Percentiles rank a stretch among this genome's conserved stretches.
These are phyloP conservation scores for Smittia aterrima DNA, from an alignment of 2,888 invertebrate genomes.

Conservation along the genomic window DNA sequence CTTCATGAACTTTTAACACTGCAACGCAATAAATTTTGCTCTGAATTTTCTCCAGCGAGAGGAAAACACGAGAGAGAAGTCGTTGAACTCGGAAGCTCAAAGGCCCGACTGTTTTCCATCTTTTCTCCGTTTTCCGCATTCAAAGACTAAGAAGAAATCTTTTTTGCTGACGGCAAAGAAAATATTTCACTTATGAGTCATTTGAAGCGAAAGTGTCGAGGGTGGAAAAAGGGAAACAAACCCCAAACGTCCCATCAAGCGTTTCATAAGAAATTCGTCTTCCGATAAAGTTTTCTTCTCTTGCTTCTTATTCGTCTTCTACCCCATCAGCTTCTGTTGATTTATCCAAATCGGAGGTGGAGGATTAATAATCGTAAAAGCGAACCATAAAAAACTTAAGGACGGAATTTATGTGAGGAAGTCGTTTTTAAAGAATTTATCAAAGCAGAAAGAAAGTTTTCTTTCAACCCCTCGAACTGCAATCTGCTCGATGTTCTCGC, in stretches of 20 bases:
- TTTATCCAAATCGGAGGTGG: neutral
- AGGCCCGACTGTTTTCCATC: neutral
- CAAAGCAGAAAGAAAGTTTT: constrained; percentile 9
- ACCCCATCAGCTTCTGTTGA: too few relatives aligned
- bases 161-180: neutral
- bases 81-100: neutral
- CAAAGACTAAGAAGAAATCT: neutral
- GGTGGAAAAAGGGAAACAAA: neutral
- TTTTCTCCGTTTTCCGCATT: neutral
- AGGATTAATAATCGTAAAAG: constrained; percentile 26
- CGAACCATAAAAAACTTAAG: constrained; percentile 16
- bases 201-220: neutral
- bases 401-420: constrained; percentile 10
- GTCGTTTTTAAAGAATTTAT: neutral
- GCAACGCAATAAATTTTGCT: neutral
- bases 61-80: neutral
- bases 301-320: neutral
- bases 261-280: neutral
- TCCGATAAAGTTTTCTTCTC: neutral
- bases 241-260: neutral
- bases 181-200: constrained; percentile 8
- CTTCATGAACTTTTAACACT: neutral
- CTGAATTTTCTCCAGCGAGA: neutral
- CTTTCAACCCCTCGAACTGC: constrained; percentile 6
- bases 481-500: constrained; percentile 8